phyloP scores from a whole-genome alignment of 2,797 vertebrate species.

The Sphaeramia orbicularis region DNA sequence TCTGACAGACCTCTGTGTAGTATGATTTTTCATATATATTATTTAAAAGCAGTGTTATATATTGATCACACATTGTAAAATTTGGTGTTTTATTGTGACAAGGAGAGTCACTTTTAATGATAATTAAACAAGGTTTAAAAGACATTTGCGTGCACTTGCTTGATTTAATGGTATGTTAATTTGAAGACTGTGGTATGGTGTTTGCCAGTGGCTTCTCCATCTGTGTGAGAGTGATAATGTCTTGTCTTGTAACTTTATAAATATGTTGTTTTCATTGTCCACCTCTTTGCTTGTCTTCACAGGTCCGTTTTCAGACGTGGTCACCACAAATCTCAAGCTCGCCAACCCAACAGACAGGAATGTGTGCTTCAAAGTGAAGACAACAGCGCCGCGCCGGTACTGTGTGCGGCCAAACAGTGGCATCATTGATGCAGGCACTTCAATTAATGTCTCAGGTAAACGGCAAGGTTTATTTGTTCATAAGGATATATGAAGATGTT shows the following conservation, averaged over 20 bases:
- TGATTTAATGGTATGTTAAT: too few species aligned
- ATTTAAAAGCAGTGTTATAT: neutral
- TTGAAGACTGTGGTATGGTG: too few species aligned
- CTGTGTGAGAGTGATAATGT: neutral
- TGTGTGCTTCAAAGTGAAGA: slow-evolving; percentile 99
- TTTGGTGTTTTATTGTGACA: neutral
- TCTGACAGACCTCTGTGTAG: neutral
- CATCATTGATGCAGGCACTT: slow-evolving; percentile 96
- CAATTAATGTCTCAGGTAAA: slow-evolving; percentile 96
- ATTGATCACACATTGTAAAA: neutral
- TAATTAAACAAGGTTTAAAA: too few species aligned
- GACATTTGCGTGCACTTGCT: neutral
- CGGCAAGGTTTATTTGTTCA: neutral
- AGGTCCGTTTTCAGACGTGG: slow-evolving; percentile 99
- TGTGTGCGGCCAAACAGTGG: slow-evolving; percentile 99
- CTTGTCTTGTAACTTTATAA: neutral
- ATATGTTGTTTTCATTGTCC: neutral
- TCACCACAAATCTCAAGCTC: slow-evolving; percentile 97
- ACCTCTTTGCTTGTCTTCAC: slow-evolving; percentile 31
- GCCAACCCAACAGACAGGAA: slow-evolving; percentile 97
- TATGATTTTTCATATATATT: neutral
- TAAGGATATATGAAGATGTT: neutral
- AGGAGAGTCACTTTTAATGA: neutral
- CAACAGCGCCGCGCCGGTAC: slow-evolving; percentile 97
- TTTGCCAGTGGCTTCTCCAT: too few species aligned